Base-by-base conservation (phyloP, 2,888 invertebrate species). In the Ophraella communa region DNA sequence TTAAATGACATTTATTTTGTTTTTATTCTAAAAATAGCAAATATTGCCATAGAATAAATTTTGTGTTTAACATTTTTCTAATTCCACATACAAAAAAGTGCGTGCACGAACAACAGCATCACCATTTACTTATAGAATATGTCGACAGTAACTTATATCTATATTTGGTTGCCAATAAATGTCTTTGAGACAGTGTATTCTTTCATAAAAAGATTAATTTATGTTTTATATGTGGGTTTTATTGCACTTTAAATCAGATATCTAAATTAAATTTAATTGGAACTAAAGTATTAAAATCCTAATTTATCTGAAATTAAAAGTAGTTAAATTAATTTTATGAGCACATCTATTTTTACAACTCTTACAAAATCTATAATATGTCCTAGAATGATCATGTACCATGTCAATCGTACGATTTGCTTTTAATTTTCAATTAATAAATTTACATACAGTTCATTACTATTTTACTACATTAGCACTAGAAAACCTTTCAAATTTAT, bases 281-380 rank as follows among this genome's bases (percentile, higher is more conserved):
- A 55, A 44, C 44, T 55, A 18, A 44, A 39, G 44, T 55, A 55
- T 55, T 44, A 55, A 55, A 55, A 55, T 55, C 55, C 39, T 55
- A 55, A 55, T 55, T 55, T 55, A 45, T 45, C 27, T 56, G 56
- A 56, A 56, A 56, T 45, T 45, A 56, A 44, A 56, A 56, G 45
- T 45, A 30, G 18, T 56, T 27, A 56, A 56, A 30, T 56, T 17
- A 18, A 14, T 3, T 56, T 56, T 45, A 56, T 44, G 56, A 45
- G 44, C 45, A 45, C 17, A 55, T 18, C 35, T 54, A 23, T 20
- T 21, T 55, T 55, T 54, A 54, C 39, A 44, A 17, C 55, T 44
- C 39, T 17, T 23, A 30, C 30, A 18, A 52, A n/a, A 27, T 52
- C 33, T 33, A 52, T 52, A 30, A 33, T 18, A 24, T 52, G 33